These are phyloP conservation scores for Ceratotherium simum DNA, from an alignment of 2,113 vertebrate genomes.

Conservation along the genomic window DNA sequence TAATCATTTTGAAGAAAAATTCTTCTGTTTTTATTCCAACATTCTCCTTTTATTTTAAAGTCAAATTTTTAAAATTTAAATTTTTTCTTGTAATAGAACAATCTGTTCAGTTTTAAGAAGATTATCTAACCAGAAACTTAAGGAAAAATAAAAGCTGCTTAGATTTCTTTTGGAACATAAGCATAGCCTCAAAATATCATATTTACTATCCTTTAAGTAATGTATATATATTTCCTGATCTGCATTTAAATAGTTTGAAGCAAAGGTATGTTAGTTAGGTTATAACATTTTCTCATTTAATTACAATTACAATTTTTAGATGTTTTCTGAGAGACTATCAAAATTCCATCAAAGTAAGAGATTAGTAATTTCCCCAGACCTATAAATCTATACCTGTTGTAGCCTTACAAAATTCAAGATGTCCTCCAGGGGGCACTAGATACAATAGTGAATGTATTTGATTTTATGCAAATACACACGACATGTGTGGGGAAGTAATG, in stretches of 20 bases:
- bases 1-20: conserved; percentile 21
- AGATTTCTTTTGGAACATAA: not conserved
- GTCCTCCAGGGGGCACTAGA: conserved; percentile 60
- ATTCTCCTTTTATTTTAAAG: conserved; percentile 27
- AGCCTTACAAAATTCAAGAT: not conserved
- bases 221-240: not conserved
- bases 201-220: not conserved
- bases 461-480: not conserved
- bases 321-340: not conserved
- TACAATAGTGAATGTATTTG: conserved; percentile 5
- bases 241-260: not conserved
- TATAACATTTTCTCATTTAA: conserved; percentile 23
- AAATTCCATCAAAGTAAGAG: not conserved
- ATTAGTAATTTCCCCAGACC: not conserved
- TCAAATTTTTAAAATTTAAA: not conserved
- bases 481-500: not conserved
- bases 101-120: conserved; percentile 3
- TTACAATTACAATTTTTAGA: not conserved
- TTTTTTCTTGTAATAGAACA: conserved; percentile 35
- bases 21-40: not conserved
- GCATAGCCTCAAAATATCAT: conserved; percentile 46
- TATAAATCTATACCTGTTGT: not conserved
- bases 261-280: conserved; percentile 17
- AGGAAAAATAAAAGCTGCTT: conserved; percentile 63
- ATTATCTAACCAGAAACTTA: conserved; percentile 56